phyloP scores from a whole-genome alignment of 2,888 invertebrate species.

The Poecilus cupreus region DNA sequence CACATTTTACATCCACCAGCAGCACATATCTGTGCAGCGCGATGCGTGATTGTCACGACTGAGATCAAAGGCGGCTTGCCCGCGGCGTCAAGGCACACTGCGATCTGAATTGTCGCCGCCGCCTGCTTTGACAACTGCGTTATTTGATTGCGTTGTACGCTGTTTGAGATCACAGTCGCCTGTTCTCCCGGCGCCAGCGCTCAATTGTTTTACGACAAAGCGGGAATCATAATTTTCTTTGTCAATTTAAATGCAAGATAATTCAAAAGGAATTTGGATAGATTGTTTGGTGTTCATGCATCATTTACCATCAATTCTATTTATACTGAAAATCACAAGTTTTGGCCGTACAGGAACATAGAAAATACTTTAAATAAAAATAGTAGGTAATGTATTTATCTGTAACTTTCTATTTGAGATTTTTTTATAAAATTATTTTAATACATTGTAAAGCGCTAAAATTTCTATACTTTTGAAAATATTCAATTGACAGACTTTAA shows the following conservation, averaged over 20 bases:
- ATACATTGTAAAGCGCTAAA: too few species aligned
- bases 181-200: not conserved
- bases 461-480: too few species aligned
- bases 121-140: constrained; percentile 52
- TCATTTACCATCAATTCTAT: too few species aligned
- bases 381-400: too few species aligned
- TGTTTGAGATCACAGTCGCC: constrained; percentile 26
- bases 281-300: too few species aligned
- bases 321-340: too few species aligned
- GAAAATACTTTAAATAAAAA: too few species aligned
- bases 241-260: constrained; percentile 42
- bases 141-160: constrained; percentile 44
- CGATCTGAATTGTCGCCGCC: constrained; percentile 28
- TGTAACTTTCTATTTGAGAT: too few species aligned
- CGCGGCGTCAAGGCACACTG: constrained; percentile 9
- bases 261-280: not conserved
- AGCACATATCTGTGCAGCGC: not conserved
- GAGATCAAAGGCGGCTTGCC: constrained; percentile 68
- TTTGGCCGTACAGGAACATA: too few species aligned
- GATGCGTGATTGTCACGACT: constrained; percentile 68
- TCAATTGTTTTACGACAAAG: constrained; percentile 46
- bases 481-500: too few species aligned
- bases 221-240: constrained; percentile 40
- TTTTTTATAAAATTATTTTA: too few species aligned
- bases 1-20: not conserved